Conservation (phyloP, 2,797 vertebrate genomes). For the Ctenopoma multispine region DNA sequence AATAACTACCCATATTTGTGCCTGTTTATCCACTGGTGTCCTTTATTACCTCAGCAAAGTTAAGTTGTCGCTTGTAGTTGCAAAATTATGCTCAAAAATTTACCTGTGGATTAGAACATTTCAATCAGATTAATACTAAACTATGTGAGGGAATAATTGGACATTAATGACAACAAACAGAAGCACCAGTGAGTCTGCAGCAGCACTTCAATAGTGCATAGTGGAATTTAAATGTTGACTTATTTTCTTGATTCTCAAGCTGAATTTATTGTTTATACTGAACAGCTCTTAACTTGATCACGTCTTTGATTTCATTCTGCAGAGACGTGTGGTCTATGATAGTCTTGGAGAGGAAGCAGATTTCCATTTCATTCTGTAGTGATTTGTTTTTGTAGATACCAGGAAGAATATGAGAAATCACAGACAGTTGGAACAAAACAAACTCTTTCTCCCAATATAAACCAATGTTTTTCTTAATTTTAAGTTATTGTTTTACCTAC, state of each 20-base stretch:
- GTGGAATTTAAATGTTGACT: constrained; percentile 5
- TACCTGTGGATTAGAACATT: not conserved
- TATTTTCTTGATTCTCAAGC: constrained; percentile 1
- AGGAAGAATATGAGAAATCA: constrained; percentile 12
- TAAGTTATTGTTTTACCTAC: constrained; percentile 4
- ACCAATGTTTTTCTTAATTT: not conserved
- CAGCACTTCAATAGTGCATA: constrained; percentile 5
- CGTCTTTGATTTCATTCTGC: constrained; percentile 25
- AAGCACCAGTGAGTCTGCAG: not conserved
- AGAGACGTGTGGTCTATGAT: constrained; percentile 11
- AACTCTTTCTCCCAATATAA: not conserved
- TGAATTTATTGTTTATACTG: not conserved
- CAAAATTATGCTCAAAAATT: not conserved
- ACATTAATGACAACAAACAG: not conserved
- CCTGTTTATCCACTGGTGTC: constrained; percentile 57
- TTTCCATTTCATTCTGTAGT: constrained; percentile 10
- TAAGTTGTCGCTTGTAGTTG: constrained; percentile 33
- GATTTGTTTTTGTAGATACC: constrained; percentile 15
- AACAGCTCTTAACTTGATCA: not conserved
- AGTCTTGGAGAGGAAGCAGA: not conserved
- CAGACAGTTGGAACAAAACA: not conserved
- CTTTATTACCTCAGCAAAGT: constrained; percentile 66
- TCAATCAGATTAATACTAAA: not conserved
- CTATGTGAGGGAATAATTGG: not conserved
- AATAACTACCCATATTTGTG: constrained; percentile 60